Evolutionary conservation across 2,797 vertebrate species (phyloP), one percentile per base, ranked within the genome.

Genomic region (Salarias fasciatus): DNA sequence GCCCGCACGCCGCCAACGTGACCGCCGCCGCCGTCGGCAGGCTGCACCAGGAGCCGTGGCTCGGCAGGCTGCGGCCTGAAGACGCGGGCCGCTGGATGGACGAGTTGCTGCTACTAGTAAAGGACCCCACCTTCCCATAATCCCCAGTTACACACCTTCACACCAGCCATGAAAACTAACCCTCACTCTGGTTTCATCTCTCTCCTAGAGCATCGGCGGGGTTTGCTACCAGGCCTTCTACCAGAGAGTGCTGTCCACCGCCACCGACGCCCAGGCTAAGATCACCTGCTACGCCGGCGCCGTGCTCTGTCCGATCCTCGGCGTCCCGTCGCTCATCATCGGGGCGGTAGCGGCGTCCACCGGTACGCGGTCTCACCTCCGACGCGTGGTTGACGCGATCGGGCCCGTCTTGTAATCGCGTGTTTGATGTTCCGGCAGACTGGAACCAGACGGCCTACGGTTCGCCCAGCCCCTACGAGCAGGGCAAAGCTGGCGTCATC

Each of bases 61-160:
- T 86, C 1, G 93, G 93, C 40, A 89, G 77, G 24, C 65, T 93
- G 56, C 79, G 90, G 54, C 73, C 67, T 6, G 63, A 70, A 3
- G 78, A 91, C 8, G 11, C 85, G 57, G 89, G 90, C 43, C 58
- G 77, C 48, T 94, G 93, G 93, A 47, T 93, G 41, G 92, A 93
- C 24, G 55, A 78, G 3, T 0, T 87, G 8, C 56, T 87, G 47
- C 44, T 84, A 5, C 0, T 84, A 53, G 86, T 86, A 77, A 81
- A 14, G 15, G 3, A 59, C n/a, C n/a, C n/a, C 15, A 42, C 8
- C 5, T 11, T 47, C 35, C 33, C 33, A 9, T 35, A 2, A 35
- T 9, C 33, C 33, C 33, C 13, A 14, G 55, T 2, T 4, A 6
- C 9, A 1, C 33, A 6, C 9, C 6, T n/a, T 38, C 11, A 38